Evolutionary conservation across 2,888 invertebrate genomes (phyloP).

Genomic region (Anticlea derivata): DNA sequence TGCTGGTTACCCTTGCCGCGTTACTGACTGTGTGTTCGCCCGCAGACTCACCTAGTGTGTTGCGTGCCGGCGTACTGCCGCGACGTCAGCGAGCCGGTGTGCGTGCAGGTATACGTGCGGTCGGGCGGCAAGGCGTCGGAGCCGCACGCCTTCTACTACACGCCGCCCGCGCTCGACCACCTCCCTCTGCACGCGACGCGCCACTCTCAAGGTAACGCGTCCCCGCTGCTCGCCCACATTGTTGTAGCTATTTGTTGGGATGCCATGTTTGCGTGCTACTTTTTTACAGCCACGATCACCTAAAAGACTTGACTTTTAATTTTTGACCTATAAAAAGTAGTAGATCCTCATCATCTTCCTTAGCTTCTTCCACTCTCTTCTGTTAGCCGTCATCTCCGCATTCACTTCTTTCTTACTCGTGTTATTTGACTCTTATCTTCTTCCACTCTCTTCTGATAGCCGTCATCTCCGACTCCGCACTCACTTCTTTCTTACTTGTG

Average conservation of each 20-base stretch:
- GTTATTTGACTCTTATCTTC: too few relatives aligned
- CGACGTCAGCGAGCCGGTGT: constrained; percentile 88
- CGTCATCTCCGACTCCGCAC: too few relatives aligned
- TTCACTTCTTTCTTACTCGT: too few relatives aligned
- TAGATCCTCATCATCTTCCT: too few relatives aligned
- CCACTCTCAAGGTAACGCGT: constrained; percentile 58
- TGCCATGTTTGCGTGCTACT: constrained; percentile 3
- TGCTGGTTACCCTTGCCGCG: neutral
- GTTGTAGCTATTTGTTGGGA: constrained; percentile 21
- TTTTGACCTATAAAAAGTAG: too few relatives aligned
- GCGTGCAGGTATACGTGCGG: constrained; percentile 90
- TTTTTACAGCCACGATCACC: constrained; percentile 11
- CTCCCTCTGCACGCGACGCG: constrained; percentile 65
- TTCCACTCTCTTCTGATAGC: too few relatives aligned
- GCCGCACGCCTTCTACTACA: constrained; percentile 92
- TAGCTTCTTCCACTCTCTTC: too few relatives aligned
- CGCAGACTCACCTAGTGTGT: constrained; percentile 94
- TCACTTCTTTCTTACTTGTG: too few relatives aligned
- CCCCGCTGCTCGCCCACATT: constrained; percentile 34
- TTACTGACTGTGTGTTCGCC: constrained; percentile 19
- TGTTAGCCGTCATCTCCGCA: too few relatives aligned
- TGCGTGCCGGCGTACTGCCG: constrained; percentile 91
- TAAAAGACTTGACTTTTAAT: neutral
- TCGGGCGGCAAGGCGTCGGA: constrained; percentile 95
- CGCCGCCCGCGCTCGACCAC: constrained; percentile 76